These are phyloP conservation scores for Emesis furor DNA, from an alignment of 2,888 invertebrate species.

Conservation along the genomic window DNA sequence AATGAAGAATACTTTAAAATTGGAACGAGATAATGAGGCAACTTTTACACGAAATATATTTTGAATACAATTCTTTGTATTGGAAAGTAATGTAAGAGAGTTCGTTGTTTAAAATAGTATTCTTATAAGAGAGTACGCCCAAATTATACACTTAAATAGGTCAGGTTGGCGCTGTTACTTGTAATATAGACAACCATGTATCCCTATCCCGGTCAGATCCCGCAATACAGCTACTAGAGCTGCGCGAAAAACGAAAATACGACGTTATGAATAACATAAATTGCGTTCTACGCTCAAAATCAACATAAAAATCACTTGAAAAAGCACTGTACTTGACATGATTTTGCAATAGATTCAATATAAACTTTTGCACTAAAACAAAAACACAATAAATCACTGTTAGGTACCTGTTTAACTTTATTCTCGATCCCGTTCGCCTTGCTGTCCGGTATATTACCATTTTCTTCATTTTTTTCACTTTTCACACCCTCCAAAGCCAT, in stretches of 20 bases:
- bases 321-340: neutral
- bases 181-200: constrained; percentile 81
- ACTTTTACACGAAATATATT: constrained; percentile 33
- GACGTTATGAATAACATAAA: constrained; percentile 48
- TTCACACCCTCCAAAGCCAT: constrained; percentile 91
- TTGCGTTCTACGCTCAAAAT: neutral
- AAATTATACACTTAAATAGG: constrained; percentile 84
- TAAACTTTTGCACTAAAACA: neutral
- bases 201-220: constrained; percentile 80
- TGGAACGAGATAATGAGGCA: too few relatives aligned
- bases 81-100: neutral
- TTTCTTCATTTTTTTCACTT: constrained; percentile 91
- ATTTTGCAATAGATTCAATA: neutral
- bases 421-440: constrained; percentile 92
- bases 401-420: constrained; percentile 91
- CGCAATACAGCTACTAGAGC: constrained; percentile 75
- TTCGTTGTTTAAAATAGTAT: constrained; percentile 2
- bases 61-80: constrained; percentile 9
- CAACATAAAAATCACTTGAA: constrained; percentile 6
- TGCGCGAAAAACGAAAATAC: constrained; percentile 84
- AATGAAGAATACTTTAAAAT: too few relatives aligned
- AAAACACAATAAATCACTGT: constrained; percentile 38
- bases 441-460: constrained; percentile 89
- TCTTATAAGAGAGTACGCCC: constrained; percentile 40
- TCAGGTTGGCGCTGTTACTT: constrained; percentile 85